Conservation (phyloP, 2,797 vertebrate genomes). For the Apogon hyalosoma region DNA sequence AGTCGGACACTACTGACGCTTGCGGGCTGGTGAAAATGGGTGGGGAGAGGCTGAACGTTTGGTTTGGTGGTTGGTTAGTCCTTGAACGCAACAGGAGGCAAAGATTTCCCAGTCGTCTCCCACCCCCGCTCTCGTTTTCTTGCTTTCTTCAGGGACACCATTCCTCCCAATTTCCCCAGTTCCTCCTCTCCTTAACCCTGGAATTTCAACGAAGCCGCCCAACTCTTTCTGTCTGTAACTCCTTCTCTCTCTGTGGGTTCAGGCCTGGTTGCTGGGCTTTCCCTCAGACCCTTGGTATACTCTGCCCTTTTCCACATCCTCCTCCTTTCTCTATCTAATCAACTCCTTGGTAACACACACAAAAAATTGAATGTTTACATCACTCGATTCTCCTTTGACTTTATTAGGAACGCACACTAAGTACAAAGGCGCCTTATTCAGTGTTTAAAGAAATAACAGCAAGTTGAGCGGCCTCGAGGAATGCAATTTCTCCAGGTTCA, state of each 20-base stretch:
- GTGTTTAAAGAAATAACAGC: conserved; percentile 65
- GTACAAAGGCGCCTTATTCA: conserved; percentile 86
- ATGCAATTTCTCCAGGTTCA: conserved; percentile 56
- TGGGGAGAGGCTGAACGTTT: conserved; percentile 4
- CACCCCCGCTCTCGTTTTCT: conserved; percentile 30
- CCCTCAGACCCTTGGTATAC: conserved; percentile 26
- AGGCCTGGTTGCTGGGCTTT: conserved; percentile 40
- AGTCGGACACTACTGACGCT: conserved; percentile 67
- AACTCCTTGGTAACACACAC: conserved; percentile 80
- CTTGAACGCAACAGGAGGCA: conserved; percentile 38
- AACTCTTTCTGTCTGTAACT: conserved; percentile 38
- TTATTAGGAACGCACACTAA: conserved; percentile 85
- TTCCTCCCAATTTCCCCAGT: conserved; percentile 11
- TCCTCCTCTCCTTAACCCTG: conserved; percentile 43
- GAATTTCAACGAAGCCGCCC: conserved; percentile 38
- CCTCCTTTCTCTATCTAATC: conserved; percentile 69
- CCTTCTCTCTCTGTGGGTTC: conserved; percentile 43
- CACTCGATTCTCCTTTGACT: conserved; percentile 84
- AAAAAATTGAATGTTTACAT: conserved; percentile 89
- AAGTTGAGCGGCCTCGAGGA: conserved; percentile 51
- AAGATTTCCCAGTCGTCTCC: conserved; percentile 38
- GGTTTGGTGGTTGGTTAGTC: conserved; percentile 22
- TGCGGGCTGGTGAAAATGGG: conserved; percentile 35
- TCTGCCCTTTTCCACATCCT: conserved; percentile 18
- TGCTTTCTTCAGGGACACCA: conserved; percentile 46